Evolutionary conservation across 1,140 invertebrate species (phyloP).

Genomic region (Anoplolepis gracilipes): DNA sequence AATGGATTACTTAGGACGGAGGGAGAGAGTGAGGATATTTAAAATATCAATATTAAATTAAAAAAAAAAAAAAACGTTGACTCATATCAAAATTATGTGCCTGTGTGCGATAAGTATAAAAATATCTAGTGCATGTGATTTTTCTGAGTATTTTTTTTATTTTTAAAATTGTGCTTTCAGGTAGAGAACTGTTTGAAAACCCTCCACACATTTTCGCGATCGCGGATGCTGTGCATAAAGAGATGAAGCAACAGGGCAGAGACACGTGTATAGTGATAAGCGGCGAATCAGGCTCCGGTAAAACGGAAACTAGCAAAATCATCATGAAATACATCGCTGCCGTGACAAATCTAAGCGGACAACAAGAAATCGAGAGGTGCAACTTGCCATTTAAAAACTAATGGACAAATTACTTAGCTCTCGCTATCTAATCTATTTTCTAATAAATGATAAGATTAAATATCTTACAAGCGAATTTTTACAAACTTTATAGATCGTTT

Average conservation of each 20-base stretch:
- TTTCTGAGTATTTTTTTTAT: neutral
- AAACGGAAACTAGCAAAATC: constrained; percentile 99
- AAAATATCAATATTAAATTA: constrained; percentile 1
- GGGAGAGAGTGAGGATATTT: neutral
- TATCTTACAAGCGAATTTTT: constrained; percentile 1
- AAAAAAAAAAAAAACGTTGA: neutral
- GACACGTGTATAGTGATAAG: constrained; percentile 99
- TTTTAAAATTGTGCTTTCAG: constrained; percentile 81
- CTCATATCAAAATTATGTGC: neutral
- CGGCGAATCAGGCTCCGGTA: constrained; percentile 98
- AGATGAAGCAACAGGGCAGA: constrained; percentile 94
- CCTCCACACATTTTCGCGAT: constrained; percentile 98
- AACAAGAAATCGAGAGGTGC: constrained; percentile 97
- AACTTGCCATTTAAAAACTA: neutral
- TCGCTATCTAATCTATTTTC: constrained; percentile 56
- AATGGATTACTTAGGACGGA: constrained; percentile 39
- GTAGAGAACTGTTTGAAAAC: constrained; percentile 96
- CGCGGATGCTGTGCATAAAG: constrained; percentile 96
- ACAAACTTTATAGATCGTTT: constrained; percentile 15
- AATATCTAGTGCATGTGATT: neutral
- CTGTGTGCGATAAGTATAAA: neutral
- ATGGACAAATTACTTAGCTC: neutral
- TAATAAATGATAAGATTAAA: constrained; percentile 42
- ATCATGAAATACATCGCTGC: constrained; percentile 99
- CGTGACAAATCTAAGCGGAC: constrained; percentile 96